phyloP scores from a whole-genome alignment of 2,797 vertebrate genomes.

The Catamblyrhynchus diadema region DNA sequence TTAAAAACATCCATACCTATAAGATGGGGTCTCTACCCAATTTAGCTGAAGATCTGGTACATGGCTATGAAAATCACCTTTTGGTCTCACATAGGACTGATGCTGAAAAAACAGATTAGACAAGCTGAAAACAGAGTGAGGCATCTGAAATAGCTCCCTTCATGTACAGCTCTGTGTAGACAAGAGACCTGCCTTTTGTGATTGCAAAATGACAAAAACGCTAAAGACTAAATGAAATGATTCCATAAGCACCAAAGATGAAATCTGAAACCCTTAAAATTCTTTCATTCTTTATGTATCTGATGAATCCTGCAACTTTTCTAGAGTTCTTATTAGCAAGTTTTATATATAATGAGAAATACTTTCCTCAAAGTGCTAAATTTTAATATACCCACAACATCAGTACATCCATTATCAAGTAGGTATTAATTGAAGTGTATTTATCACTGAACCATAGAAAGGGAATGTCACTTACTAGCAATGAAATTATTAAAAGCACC shows the following conservation, averaged over 20 bases:
- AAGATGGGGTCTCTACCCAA: neutral
- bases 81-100: neutral
- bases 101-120: neutral
- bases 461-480: neutral
- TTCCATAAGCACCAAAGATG: neutral
- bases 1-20: neutral
- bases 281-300: neutral
- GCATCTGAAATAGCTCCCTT: neutral
- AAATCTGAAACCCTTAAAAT: neutral
- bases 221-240: neutral
- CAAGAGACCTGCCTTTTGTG: neutral
- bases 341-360: neutral
- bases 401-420: neutral
- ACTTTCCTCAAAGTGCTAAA: neutral
- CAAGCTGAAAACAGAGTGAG: neutral
- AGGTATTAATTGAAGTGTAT: neutral
- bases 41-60: neutral
- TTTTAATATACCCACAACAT: neutral
- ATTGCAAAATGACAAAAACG: neutral
- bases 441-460: neutral
- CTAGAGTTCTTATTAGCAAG: neutral
- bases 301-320: neutral
- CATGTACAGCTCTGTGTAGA: neutral
- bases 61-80: neutral
- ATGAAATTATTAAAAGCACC: neutral